Conservation (phyloP, 2,888 invertebrate genomes). For the Orchesellides sinensis region DNA sequence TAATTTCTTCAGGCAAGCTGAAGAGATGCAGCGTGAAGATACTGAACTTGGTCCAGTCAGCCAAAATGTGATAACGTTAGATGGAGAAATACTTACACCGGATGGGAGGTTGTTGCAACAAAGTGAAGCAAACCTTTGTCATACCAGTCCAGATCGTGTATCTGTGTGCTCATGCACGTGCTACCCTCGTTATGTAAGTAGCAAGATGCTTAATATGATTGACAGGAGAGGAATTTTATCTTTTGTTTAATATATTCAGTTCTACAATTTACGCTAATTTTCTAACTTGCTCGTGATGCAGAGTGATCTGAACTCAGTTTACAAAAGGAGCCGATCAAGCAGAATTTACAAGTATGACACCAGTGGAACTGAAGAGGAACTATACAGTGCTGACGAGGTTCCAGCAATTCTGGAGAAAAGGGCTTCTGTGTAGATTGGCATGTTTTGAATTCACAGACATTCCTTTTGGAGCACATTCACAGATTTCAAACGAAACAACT, state of each 20-base stretch:
- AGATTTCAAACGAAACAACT: no score
- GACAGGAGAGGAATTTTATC: not conserved
- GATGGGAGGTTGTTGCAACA: constrained; percentile 67
- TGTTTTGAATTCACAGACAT: no score
- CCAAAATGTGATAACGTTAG: constrained; percentile 70
- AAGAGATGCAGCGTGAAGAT: constrained; percentile 73
- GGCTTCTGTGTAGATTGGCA: constrained; percentile 74
- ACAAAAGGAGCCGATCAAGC: constrained; percentile 72
- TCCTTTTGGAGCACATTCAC: no score
- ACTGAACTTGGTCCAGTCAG: constrained; percentile 73
- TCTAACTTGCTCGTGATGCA: no score
- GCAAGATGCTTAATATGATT: not conserved
- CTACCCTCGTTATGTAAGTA: constrained; percentile 72
- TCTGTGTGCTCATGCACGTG: constrained; percentile 73
- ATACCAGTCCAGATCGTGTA: constrained; percentile 67
- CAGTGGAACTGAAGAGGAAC: constrained; percentile 74
- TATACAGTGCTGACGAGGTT: constrained; percentile 73
- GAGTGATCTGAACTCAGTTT: constrained; percentile 72
- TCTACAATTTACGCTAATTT: constrained; percentile 30
- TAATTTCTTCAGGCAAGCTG: constrained; percentile 69
- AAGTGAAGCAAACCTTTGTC: constrained; percentile 66
- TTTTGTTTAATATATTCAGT: not conserved
- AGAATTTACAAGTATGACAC: constrained; percentile 72
- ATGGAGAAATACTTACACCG: constrained; percentile 69
- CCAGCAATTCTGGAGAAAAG: constrained; percentile 74